phyloP scores from a whole-genome alignment of 2,113 vertebrate species.

The Sebastes fasciatus region DNA sequence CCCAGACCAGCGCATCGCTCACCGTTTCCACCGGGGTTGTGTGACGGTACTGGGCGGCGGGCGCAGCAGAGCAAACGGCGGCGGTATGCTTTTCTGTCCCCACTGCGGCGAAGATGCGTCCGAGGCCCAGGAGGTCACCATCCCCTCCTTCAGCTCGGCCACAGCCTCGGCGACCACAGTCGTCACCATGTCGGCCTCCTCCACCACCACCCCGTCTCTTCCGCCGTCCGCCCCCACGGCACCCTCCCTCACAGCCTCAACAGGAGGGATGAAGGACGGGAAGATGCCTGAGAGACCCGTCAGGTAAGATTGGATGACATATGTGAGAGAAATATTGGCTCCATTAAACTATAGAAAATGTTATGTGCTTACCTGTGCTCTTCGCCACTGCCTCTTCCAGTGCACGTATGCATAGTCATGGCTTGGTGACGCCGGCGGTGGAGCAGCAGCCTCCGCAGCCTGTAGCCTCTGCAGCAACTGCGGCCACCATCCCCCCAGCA shows the following conservation, averaged over 20 bases:
- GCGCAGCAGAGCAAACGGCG: slow-evolving; percentile 73
- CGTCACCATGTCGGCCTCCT: slow-evolving; percentile 87
- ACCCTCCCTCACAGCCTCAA: slow-evolving; percentile 70
- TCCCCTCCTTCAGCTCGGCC: slow-evolving; percentile 84
- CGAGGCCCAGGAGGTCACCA: slow-evolving; percentile 91
- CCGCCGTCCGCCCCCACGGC: slow-evolving; percentile 59
- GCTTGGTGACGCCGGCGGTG: slow-evolving; percentile 78
- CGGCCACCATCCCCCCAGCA: slow-evolving; percentile 65
- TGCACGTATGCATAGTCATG: slow-evolving; percentile 89
- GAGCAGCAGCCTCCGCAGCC: slow-evolving; percentile 68
- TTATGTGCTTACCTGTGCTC: not conserved
- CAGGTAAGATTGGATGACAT: slow-evolving; percentile 63
- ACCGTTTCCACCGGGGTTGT: slow-evolving; percentile 93
- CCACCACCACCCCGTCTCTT: slow-evolving; percentile 77
- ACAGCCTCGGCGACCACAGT: slow-evolving; percentile 78
- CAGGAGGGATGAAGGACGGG: slow-evolving; percentile 67
- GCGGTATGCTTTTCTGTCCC: slow-evolving; percentile 92
- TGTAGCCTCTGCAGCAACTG: slow-evolving; percentile 53
- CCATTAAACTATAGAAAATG: not conserved
- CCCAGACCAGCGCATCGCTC: slow-evolving; percentile 91
- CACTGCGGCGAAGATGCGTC: slow-evolving; percentile 94
- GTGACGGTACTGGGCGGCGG: slow-evolving; percentile 89
- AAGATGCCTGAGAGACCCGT: slow-evolving; percentile 81
- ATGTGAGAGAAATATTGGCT: not conserved
- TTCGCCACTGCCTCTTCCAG: slow-evolving; percentile 64